Evolutionary conservation across 2,888 invertebrate genomes (phyloP).

Genomic region (Hedychridium roseum): DNA sequence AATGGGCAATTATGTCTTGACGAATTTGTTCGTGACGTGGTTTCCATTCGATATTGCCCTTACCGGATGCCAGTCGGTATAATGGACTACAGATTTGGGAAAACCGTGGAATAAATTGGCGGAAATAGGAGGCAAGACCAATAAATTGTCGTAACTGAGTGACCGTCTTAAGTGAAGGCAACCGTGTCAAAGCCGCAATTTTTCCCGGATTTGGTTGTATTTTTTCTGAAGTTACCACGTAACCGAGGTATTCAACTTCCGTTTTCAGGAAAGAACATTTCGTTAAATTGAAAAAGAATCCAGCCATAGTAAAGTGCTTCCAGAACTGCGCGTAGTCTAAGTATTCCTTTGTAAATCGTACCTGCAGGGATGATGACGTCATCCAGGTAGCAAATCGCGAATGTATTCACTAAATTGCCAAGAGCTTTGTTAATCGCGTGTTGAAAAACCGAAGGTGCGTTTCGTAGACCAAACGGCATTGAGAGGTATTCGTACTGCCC

Average conservation of each 20-base stretch:
- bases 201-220: constrained; percentile 20
- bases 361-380: constrained; percentile 26
- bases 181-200: constrained; percentile 10
- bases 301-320: constrained; percentile 17
- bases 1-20: constrained; percentile 13
- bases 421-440: constrained; percentile 28
- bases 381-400: constrained; percentile 22
- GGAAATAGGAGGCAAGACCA: constrained; percentile 34
- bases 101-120: constrained; percentile 25
- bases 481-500: constrained; percentile 27
- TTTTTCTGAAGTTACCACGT: constrained; percentile 7
- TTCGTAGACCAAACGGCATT: constrained; percentile 36
- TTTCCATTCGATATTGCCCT: constrained; percentile 17
- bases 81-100: constrained; percentile 21
- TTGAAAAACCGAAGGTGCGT: constrained; percentile 36
- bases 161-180: constrained; percentile 15
- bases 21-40: constrained; percentile 12
- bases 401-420: constrained; percentile 15
- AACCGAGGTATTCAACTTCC: constrained; percentile 21
- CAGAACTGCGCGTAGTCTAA: constrained; percentile 23
- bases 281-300: constrained; percentile 22
- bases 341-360: constrained; percentile 17
- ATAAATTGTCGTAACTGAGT: constrained; percentile 32
- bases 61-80: constrained; percentile 14
- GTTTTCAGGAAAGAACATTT: constrained; percentile 28